Evolutionary conservation across 2,113 vertebrate species (phyloP).

Genomic region (Silurus asotus): DNA sequence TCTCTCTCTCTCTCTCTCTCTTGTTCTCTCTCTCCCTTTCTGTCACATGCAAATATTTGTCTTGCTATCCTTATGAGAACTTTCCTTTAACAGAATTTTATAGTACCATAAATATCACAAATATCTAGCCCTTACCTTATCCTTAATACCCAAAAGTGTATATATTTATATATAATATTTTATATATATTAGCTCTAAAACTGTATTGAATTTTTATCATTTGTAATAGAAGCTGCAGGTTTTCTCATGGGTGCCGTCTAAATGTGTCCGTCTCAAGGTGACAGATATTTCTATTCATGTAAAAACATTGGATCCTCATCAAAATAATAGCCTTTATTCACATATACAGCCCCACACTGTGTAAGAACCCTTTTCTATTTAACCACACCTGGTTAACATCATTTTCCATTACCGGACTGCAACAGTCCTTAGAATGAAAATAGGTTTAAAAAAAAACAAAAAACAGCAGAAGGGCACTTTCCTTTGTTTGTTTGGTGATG

Average conservation of each 20-base stretch:
- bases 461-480: slow-evolving; percentile 63
- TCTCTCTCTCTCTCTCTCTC: slow-evolving; percentile 25
- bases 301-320: background rate
- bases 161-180: background rate
- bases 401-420: slow-evolving; percentile 36
- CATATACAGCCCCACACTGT: background rate
- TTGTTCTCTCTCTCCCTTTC: background rate
- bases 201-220: background rate
- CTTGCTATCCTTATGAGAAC: background rate
- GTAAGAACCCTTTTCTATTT: background rate
- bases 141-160: background rate
- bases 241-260: background rate
- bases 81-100: background rate
- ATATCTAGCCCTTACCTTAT: background rate
- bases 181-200: background rate
- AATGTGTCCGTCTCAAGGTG: background rate
- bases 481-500: slow-evolving; percentile 74
- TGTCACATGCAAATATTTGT: background rate
- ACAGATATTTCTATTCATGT: background rate
- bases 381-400: background rate
- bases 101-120: background rate
- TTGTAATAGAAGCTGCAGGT: background rate
- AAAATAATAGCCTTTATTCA: background rate
- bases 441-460: slow-evolving; percentile 1
- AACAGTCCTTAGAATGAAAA: slow-evolving; percentile 65